Conservation (phyloP, 2,888 invertebrate species). For the Melipona beecheii region DNA sequence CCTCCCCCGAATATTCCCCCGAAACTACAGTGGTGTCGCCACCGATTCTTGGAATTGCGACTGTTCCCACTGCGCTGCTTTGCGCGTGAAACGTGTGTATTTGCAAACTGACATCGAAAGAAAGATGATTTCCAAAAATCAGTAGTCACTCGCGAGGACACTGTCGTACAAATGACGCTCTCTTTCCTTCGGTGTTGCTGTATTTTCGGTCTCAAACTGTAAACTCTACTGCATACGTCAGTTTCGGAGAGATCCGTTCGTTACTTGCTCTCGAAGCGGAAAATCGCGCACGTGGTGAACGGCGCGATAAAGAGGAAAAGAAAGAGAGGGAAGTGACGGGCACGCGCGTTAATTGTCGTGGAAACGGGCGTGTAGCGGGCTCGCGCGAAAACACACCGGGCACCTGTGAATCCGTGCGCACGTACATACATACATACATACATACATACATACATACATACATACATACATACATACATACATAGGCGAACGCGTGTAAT, state of each 20-base stretch:
- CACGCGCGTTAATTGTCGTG: conserved; percentile 73
- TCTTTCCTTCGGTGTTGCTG: no score
- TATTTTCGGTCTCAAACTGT: no score
- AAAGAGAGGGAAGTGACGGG: conserved; percentile 22
- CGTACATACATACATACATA: background rate
- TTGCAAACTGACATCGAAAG: no score
- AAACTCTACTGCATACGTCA: no score
- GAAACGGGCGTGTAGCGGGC: conserved; percentile 61
- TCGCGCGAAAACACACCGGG: conserved; percentile 67
- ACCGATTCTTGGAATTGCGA: no score
- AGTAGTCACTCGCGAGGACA: no score
- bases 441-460: background rate
- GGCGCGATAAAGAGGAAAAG: conserved; percentile 38
- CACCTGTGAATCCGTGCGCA: conserved; percentile 38
- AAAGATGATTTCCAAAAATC: no score
- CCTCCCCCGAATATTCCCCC: background rate
- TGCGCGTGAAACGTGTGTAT: no score
- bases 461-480: background rate
- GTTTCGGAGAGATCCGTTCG: background rate
- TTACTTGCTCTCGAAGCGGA: background rate
- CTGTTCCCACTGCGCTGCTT: no score
- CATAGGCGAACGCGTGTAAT: conserved; percentile 7
- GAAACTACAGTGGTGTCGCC: no score
- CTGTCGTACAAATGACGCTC: no score
- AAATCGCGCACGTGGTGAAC: background rate